These are phyloP conservation scores for Macrosiphum euphorbiae DNA, from an alignment of 2,888 invertebrate species.

Conservation along the genomic window DNA sequence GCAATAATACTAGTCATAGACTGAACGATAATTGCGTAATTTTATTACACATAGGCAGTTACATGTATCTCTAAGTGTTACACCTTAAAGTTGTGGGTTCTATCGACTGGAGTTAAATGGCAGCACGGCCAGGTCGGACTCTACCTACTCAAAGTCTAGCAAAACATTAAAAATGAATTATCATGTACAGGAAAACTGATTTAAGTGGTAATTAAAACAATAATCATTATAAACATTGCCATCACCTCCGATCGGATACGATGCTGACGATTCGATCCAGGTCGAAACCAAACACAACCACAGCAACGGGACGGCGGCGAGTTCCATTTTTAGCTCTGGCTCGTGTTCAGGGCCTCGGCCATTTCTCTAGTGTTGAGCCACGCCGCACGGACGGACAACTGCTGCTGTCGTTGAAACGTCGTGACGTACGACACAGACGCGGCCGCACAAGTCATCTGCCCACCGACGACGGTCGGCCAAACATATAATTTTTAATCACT, in stretches of 20 bases:
- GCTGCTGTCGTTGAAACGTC: background rate
- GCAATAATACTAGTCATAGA: background rate
- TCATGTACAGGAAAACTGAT: too few species aligned
- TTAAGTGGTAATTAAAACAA: background rate
- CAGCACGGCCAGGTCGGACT: too few species aligned
- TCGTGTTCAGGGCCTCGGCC: constrained; percentile 20
- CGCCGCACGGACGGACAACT: background rate
- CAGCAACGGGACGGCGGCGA: constrained; percentile 3
- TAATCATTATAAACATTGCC: background rate
- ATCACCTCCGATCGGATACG: constrained; percentile 51
- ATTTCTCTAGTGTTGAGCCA: constrained; percentile 9
- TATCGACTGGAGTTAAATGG: background rate
- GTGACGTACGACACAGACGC: background rate
- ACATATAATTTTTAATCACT: background rate
- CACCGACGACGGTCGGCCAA: background rate
- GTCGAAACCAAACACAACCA: constrained; percentile 40
- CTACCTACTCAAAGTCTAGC: background rate
- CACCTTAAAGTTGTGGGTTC: background rate
- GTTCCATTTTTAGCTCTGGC: constrained; percentile 51
- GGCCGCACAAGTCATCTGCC: background rate
- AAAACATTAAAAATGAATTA: background rate
- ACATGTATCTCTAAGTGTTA: background rate
- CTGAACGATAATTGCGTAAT: background rate
- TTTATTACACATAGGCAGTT: background rate
- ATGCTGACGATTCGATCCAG: constrained; percentile 31